These are phyloP conservation scores for Atlantisia rogersi DNA, from an alignment of 2,113 vertebrate species.

Conservation along the genomic window DNA sequence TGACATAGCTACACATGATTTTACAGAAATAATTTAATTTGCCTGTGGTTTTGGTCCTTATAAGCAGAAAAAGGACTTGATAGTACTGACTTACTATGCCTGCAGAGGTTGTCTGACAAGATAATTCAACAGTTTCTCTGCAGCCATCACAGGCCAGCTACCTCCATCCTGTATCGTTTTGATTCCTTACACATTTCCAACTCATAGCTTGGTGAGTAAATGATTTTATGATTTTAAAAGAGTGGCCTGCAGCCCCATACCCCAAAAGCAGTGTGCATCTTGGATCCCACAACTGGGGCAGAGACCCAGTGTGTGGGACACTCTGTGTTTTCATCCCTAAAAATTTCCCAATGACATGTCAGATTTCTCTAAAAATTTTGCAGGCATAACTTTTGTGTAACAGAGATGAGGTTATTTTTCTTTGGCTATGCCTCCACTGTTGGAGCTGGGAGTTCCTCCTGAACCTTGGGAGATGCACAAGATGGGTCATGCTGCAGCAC, in stretches of 20 bases:
- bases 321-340: neutral
- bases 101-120: neutral
- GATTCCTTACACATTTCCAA: neutral
- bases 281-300: neutral
- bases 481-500: neutral
- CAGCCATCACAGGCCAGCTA: neutral
- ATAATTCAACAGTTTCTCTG: neutral
- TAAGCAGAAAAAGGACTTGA: neutral
- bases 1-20: neutral
- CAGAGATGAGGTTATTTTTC: neutral
- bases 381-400: neutral
- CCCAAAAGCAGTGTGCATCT: fast-evolving
- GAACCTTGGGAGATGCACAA: neutral
- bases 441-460: neutral
- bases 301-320: neutral
- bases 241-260: fast-evolving
- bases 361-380: neutral
- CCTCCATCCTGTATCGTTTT: neutral
- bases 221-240: neutral
- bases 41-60: neutral
- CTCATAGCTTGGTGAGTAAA: neutral
- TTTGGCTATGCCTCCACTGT: neutral
- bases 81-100: neutral
- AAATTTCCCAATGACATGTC: neutral
- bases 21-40: neutral